Evolutionary conservation across 1,140 invertebrate genomes (phyloP), one percentile per base, ranked within the genome.

Genomic region (Drosophila sulfurigaster): DNA sequence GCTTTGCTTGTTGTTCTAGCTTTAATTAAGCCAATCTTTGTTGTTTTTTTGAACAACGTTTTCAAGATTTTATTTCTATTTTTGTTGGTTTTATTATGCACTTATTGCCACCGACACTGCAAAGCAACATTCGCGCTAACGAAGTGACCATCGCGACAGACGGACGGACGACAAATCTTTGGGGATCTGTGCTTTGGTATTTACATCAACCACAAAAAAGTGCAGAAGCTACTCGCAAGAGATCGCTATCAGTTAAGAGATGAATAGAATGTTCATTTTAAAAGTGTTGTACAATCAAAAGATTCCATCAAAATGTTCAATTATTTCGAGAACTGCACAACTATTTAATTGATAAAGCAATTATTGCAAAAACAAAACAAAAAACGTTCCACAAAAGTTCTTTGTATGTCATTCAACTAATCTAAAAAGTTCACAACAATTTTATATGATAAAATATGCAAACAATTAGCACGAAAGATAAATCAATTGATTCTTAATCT

Each of bases 1-100:
- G 28, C 48, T 41, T 25, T 15, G 16, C 48, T 65, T 28, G 32
- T 30, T 32, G 46, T 75, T 67, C 63, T 46, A 80, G 74, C 81
- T 85, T 80, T 78, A 83, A 83, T 86, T 86, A 76, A 79, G 81
- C 81, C 77, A 76, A 82, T 67, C 62, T 60, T 75, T 51, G 60
- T 72, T 78, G 73, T 66, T 78, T 38, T 52, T 60, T 71, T 81
- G 62, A 60, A 56, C 54, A 46, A 41, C 15, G 20, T 57, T 64
- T 75, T 56, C 7, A 32, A 38, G 25, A 48, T 52, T 65, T 60
- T 51, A 48, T 46, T 62, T 59, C n/a, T 16, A 25, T 67, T 57
- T 58, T 45, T 46, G 45, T 11, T 48, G 8, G 8, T 48, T 62
- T 62, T 62, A 62, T 48, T 59, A 38, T 43, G 30, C 41, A 62